These are phyloP conservation scores for Drosophila sproati DNA, from an alignment of 1,140 invertebrate genomes.

Conservation along the genomic window DNA sequence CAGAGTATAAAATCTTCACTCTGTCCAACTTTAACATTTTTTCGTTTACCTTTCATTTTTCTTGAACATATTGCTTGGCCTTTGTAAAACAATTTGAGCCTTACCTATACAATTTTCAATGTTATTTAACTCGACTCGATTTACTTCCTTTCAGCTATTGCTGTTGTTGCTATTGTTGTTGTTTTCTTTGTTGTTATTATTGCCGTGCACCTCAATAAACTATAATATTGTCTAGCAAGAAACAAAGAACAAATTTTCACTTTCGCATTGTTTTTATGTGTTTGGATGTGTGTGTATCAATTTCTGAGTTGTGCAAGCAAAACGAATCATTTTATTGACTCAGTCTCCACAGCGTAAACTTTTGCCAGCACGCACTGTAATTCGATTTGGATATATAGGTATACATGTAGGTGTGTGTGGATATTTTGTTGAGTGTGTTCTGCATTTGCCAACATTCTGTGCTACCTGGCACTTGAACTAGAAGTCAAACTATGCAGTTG, in stretches of 20 bases:
- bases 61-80: slow-evolving; percentile 44
- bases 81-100: slow-evolving; percentile 57
- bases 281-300: slow-evolving; percentile 63
- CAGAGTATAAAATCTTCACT: neutral
- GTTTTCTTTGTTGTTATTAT: slow-evolving; percentile 16
- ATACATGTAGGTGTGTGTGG: slow-evolving; percentile 29
- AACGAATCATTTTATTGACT: slow-evolving; percentile 75
- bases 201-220: slow-evolving; percentile 35
- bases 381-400: slow-evolving; percentile 64
- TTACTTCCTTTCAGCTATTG: slow-evolving; percentile 43
- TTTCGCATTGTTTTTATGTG: neutral
- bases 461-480: slow-evolving; percentile 51
- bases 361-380: slow-evolving; percentile 61
- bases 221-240: slow-evolving; percentile 51
- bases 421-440: slow-evolving; percentile 42
- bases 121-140: slow-evolving; percentile 74
- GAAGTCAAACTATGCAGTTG: slow-evolving; percentile 72
- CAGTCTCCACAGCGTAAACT: slow-evolving; percentile 76
- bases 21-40: neutral
- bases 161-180: slow-evolving; percentile 16
- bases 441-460: slow-evolving; percentile 54
- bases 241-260: slow-evolving; percentile 25
- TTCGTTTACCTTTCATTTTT: slow-evolving; percentile 22
- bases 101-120: slow-evolving; percentile 69
- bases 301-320: slow-evolving; percentile 57